phyloP scores from a whole-genome alignment of 2,797 vertebrate species.

The Bryconaethiops microstoma region DNA sequence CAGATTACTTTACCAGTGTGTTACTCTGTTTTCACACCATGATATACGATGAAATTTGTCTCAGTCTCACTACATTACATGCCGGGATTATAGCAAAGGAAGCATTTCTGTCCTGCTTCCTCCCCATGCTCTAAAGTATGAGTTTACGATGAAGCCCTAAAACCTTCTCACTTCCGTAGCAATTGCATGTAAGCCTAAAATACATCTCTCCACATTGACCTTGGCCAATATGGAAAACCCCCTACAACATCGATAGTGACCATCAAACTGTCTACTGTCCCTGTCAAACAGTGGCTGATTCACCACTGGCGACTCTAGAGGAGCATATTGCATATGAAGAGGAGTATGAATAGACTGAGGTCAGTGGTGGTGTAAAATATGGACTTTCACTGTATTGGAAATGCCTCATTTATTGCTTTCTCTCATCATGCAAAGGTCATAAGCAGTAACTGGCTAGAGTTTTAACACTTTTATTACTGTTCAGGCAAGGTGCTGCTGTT shows the following conservation, averaged over 20 bases:
- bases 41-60: constrained; percentile 1
- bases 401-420: not conserved
- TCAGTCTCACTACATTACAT: constrained; percentile 10
- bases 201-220: constrained; percentile 14
- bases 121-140: not conserved
- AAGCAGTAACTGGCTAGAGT: too few species aligned
- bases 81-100: not conserved
- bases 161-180: constrained; percentile 10
- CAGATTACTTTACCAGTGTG: not conserved
- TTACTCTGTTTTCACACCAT: not conserved
- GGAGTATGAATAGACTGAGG: not conserved
- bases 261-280: not conserved
- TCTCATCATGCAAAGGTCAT: not conserved
- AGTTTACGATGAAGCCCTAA: constrained; percentile 24
- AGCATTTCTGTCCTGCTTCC: not conserved
- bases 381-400: not conserved
- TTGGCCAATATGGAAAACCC: constrained; percentile 7
- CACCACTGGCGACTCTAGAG: not conserved
- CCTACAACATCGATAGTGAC: not conserved
- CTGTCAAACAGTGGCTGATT: not conserved
- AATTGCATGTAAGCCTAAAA: constrained; percentile 15
- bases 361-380: not conserved
- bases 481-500: too few species aligned
- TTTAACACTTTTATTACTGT: too few species aligned
- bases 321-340: not conserved